Evolutionary conservation across 1,140 invertebrate species (phyloP), one percentile per base, ranked within the genome.

Genomic region (Hylaeus anthracinus): DNA sequence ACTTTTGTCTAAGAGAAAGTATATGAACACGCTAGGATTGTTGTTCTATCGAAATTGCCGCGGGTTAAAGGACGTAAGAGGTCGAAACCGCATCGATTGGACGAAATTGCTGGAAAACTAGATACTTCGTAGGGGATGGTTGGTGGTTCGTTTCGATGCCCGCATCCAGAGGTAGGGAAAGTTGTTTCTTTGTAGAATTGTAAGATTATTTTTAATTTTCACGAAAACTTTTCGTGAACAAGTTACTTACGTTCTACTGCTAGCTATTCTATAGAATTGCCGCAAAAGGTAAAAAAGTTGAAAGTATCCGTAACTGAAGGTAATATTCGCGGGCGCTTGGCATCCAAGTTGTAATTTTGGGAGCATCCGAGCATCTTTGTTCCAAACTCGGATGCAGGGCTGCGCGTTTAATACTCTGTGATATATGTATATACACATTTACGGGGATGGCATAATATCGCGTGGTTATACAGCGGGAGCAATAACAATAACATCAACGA

Each of bases 401-500:
- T 15, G 15, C 14, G 15, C 48, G 53, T 37, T 55, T 72, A 72
- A 79, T 72, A 64, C 60, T 43, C 12, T 8, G n/a, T 79, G 76
- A 79, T 79, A 48, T 78, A 72, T 14, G 26, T 1, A 60, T 71
- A 61, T 12, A 26, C 26, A 48, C 26, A 39, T 76, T 60, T 51
- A 56, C 64, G 51, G 48, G 41, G 39, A 3, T 45, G 10, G 70
- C 60, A 72, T 79, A 63, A 79, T 79, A 55, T 72, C 69, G 67
- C 12, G 39, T 69, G 76, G 71, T 72, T 55, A 72, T 5, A 51
- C 26, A n/a, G 56, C 77, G n/a, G 41, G 41, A 1, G 51, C 43
- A 72, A 65, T 79, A 79, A 73, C 70, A 79, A 73, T 72, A 65
- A 65, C 70, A 45, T 55, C 69, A 37, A 10, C 45, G 14, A 15